phyloP scores from a whole-genome alignment of 2,797 vertebrate species.

The Amphiprion clarkii region DNA sequence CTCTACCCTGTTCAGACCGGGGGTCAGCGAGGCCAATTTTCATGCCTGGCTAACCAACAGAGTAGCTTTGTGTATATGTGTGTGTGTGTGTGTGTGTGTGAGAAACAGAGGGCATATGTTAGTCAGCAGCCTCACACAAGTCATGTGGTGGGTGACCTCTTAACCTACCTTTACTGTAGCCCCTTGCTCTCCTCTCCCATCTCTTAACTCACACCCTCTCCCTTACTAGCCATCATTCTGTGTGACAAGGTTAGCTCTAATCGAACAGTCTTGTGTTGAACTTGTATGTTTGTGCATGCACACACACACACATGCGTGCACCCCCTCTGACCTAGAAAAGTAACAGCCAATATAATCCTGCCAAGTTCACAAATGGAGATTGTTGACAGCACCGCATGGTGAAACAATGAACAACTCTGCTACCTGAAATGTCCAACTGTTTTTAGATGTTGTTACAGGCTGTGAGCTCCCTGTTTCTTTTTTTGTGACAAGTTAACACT shows the following conservation, averaged over 20 bases:
- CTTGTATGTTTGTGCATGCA: constrained; percentile 7
- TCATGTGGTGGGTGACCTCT: constrained; percentile 82
- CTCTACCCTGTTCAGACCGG: constrained; percentile 66
- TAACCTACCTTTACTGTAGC: constrained; percentile 75
- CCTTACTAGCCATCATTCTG: constrained; percentile 52
- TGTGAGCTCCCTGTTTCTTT: constrained; percentile 30
- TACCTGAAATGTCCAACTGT: constrained; percentile 58
- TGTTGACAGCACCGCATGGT: constrained; percentile 60
- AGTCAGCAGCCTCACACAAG: constrained; percentile 80
- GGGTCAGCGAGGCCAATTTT: constrained; percentile 84
- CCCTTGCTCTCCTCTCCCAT: constrained; percentile 47
- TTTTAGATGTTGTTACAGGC: constrained; percentile 52
- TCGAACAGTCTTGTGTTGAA: constrained; percentile 36
- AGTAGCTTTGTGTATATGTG: constrained; percentile 75
- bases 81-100: constrained; percentile 22
- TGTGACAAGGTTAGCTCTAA: constrained; percentile 58
- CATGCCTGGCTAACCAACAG: constrained; percentile 84
- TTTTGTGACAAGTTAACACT: constrained; percentile 49
- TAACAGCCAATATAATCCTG: constrained; percentile 65
- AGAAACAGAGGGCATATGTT: constrained; percentile 54
- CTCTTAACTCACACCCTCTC: constrained; percentile 36
- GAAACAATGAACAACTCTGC: constrained; percentile 60
- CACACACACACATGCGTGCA: constrained; percentile 12
- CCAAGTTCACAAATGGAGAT: constrained; percentile 75
- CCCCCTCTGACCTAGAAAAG: constrained; percentile 68